Conservation (phyloP, 2,888 invertebrate genomes). For the Incurvaria masculella region DNA sequence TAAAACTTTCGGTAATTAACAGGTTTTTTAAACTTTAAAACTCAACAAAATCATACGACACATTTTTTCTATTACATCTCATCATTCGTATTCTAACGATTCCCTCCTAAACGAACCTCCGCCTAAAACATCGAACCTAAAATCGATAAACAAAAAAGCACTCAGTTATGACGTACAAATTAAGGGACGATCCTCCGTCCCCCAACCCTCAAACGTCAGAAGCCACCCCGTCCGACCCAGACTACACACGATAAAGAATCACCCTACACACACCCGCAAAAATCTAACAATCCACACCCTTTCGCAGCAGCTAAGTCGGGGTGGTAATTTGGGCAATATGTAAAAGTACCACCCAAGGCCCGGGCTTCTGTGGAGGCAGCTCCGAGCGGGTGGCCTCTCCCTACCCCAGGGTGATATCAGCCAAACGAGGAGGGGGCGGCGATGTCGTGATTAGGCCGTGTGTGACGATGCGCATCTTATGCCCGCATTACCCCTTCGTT, state of each 20-base stretch:
- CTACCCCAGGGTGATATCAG: constrained; percentile 15
- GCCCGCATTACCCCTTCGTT: constrained; percentile 57
- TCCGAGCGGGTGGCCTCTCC: not conserved
- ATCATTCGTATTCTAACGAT: not conserved
- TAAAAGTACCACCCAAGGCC: constrained; percentile 30
- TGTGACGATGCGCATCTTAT: constrained; percentile 56
- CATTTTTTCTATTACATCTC: not conserved
- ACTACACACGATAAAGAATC: constrained; percentile 24
- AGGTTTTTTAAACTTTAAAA: too few relatives aligned
- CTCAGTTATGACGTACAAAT: constrained; percentile 21
- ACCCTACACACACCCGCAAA: constrained; percentile 26
- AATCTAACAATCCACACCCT: constrained; percentile 27
- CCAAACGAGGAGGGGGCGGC: constrained; percentile 17
- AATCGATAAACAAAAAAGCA: not conserved
- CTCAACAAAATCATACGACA: not conserved
- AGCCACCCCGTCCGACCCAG: constrained; percentile 11
- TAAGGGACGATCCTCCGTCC: constrained; percentile 30
- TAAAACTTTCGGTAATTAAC: too few relatives aligned
- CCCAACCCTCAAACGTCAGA: constrained; percentile 42
- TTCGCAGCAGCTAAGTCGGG: constrained; percentile 29
- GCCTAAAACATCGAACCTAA: not conserved
- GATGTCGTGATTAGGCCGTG: constrained; percentile 51
- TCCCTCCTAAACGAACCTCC: not conserved
- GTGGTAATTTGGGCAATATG: constrained; percentile 53
- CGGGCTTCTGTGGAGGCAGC: not conserved